Conservation (phyloP, 2,113 vertebrate species). For the Odobenus rosmarus region DNA sequence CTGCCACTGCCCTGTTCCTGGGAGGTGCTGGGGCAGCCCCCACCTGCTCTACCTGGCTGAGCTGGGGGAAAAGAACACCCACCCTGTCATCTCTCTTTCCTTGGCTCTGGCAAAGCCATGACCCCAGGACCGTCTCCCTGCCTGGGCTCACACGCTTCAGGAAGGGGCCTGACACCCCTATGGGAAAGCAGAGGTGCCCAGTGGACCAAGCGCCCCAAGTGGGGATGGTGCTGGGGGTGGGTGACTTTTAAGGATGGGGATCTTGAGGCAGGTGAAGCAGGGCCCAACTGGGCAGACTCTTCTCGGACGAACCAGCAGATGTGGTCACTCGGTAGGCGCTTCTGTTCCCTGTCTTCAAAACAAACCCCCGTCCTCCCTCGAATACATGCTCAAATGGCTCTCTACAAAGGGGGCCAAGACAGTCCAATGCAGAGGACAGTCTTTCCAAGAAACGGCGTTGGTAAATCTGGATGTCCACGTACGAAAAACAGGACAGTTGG, state of each 20-base stretch:
- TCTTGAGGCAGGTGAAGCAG: neutral
- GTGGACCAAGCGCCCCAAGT: neutral
- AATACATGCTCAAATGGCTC: too few species aligned
- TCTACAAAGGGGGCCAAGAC: neutral
- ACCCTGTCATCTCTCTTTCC: neutral
- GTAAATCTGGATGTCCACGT: neutral
- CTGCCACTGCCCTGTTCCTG: fast-evolving
- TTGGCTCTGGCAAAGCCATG: neutral
- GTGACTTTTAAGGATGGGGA: neutral
- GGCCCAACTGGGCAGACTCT: neutral
- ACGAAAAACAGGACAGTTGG: neutral
- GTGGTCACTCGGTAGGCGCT: too few species aligned
- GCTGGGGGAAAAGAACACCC: too few species aligned
- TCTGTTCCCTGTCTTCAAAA: too few species aligned
- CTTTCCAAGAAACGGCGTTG: neutral
- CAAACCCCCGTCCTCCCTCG: neutral
- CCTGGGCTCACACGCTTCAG: neutral
- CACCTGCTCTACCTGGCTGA: neutral
- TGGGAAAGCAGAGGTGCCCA: fast-evolving
- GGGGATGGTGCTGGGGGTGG: neutral
- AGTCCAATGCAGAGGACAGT: neutral
- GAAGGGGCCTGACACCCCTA: neutral
- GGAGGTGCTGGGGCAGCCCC: fast-evolving
- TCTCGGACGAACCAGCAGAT: neutral
- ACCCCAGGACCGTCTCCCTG: neutral